Evolutionary conservation across 2,888 invertebrate species (phyloP).

Genomic region (Pemphredon lugubris): DNA sequence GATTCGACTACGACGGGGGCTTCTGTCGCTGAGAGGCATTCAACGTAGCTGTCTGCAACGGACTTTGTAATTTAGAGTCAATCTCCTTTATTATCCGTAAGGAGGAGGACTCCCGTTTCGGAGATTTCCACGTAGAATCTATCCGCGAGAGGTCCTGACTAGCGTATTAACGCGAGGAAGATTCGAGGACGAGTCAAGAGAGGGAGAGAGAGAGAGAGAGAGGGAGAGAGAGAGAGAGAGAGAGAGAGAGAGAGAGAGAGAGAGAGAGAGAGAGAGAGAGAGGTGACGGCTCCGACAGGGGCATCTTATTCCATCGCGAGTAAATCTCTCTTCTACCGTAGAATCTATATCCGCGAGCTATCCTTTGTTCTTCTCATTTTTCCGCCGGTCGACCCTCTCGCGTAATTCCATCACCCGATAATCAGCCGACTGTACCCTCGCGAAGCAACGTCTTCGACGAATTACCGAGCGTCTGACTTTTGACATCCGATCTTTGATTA

Average conservation of each 20-base stretch:
- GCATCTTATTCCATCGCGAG: too few species aligned
- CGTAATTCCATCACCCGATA: slow-evolving; percentile 43
- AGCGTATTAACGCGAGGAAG: not conserved
- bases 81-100: slow-evolving; percentile 75
- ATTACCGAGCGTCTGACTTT: slow-evolving; percentile 13
- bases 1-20: slow-evolving; percentile 67
- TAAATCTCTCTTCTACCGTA: too few species aligned
- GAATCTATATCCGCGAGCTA: not conserved
- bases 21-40: slow-evolving; percentile 73
- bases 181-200: too few species aligned
- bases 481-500: slow-evolving; percentile 54
- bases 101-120: slow-evolving; percentile 61
- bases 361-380: slow-evolving; percentile 15
- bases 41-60: slow-evolving; percentile 73
- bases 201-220: too few species aligned
- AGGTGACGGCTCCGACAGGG: too few species aligned
- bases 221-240: too few species aligned
- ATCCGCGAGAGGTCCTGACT: not conserved
- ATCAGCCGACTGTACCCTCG: slow-evolving; percentile 23
- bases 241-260: too few species aligned
- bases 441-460: slow-evolving; percentile 19
- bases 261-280: too few species aligned
- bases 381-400: not conserved
- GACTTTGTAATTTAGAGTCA: slow-evolving; percentile 77
- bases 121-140: slow-evolving; percentile 57